Base-by-base conservation (phyloP, 2,888 invertebrate species). In the Frankliniella intonsa region DNA sequence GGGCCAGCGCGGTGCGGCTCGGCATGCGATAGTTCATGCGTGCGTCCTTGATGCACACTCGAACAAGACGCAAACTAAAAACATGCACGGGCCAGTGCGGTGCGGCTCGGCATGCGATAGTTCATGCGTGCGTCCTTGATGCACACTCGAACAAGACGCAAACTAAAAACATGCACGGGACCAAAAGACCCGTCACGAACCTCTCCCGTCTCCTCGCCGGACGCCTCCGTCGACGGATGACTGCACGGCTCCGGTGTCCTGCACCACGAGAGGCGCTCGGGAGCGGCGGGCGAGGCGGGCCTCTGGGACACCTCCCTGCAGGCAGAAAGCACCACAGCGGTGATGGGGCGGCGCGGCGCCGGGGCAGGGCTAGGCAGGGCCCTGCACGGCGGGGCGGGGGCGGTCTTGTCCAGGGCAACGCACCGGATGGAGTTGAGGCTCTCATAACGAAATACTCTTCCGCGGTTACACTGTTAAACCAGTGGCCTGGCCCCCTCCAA, bases 341-440 rank as follows among this genome's bases (percentile, higher is more conserved):
- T 38, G 62, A 7, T 62, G 14, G 14, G 62, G 7, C 7, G 19
- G 1, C 62, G 62, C 62, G 7, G 62, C 62, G 62, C 19, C 14
- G 14, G 62, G 17, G 17, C 5, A 11, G 62, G 62, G 62, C 62
- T 1, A 7, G 62, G 62, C 14, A 19, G n/a, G n/a, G n/a, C n/a
- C n/a, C n/a, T n/a, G n/a, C n/a, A n/a, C n/a, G n/a, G n/a, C n/a
- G n/a, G n/a, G n/a, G n/a, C n/a, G n/a, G n/a, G n/a, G n/a, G n/a
- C n/a, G n/a, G n/a, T n/a, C n/a, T n/a, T n/a, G n/a, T n/a, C n/a
- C n/a, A n/a, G n/a, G n/a, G n/a, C 87, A 27, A 88, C 84, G 84
- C 90, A 90, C 85, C 88, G 88, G 27, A 89, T 87, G 19, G 91
- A 90, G 82, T 88, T 89, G 62, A 92, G 86, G 86, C 91, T 92